Percentiles rank a stretch among this genome's conserved stretches.
Evolutionary conservation across 2,888 invertebrate species (phyloP).

Genomic region (Caenorhabditis afra): DNA sequence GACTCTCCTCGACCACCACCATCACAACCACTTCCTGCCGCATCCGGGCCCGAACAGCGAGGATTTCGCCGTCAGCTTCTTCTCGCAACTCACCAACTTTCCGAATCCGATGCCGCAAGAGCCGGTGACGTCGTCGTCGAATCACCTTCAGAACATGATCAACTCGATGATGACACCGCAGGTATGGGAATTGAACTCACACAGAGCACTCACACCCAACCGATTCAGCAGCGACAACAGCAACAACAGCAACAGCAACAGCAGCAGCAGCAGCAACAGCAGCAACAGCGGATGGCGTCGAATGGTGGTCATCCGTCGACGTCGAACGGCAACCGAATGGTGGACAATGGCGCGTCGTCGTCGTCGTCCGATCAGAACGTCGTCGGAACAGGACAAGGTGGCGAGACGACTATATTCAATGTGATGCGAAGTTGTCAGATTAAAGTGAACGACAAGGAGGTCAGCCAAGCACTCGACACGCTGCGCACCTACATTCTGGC

Average conservation of each 20-base stretch:
- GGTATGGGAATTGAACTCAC: not conserved
- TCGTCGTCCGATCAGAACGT: not conserved
- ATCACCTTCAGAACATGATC: constrained; percentile 43
- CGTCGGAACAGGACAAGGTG: not conserved
- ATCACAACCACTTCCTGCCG: not conserved
- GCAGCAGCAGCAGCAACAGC: constrained; percentile 2
- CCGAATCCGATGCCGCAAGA: constrained; percentile 7
- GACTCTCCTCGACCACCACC: not conserved
- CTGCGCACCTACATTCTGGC: constrained; percentile 53
- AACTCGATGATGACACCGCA: constrained; percentile 31
- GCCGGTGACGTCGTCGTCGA: not conserved
- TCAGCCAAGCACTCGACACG: constrained; percentile 57
- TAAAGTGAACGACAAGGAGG: constrained; percentile 37
- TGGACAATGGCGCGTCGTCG: not conserved
- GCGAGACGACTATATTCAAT: constrained; percentile 10
- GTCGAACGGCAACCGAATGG: too few relatives aligned
- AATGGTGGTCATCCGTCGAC: not conserved
- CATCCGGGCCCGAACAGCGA: too few relatives aligned
- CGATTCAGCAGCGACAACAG: too few relatives aligned
- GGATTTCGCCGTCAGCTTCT: constrained; percentile 34
- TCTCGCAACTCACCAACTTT: constrained; percentile 8
- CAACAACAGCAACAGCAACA: not conserved
- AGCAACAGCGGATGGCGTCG: not conserved
- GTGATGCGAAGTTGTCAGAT: constrained; percentile 47
- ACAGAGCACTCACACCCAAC: too few relatives aligned